Percentiles rank a stretch among this genome's conserved stretches.
These are phyloP conservation scores for Neoarius graeffei DNA, from an alignment of 2,113 vertebrate species.

Conservation along the genomic window DNA sequence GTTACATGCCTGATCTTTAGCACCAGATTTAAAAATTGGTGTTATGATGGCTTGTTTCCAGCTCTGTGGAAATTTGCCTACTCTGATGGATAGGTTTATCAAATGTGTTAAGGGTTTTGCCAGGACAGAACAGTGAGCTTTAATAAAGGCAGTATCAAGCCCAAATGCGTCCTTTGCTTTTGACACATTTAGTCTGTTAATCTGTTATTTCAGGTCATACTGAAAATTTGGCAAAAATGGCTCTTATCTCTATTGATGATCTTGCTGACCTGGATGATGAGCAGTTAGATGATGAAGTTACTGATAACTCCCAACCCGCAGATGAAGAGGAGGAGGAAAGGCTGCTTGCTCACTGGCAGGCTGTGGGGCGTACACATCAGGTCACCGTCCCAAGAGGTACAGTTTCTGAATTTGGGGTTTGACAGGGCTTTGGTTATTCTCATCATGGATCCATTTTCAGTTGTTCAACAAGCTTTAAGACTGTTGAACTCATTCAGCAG, in stretches of 20 bases:
- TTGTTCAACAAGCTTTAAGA: not conserved
- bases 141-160: too few relatives aligned
- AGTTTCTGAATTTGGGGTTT: not conserved
- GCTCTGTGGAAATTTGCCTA: too few relatives aligned
- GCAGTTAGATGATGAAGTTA: constrained; percentile 63
- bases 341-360: constrained; percentile 78
- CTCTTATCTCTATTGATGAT: constrained; percentile 80
- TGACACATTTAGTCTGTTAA: too few relatives aligned
- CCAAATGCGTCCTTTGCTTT: too few relatives aligned
- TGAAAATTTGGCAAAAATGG: constrained; percentile 66
- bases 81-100: too few relatives aligned
- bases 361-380: constrained; percentile 77
- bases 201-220: not conserved
- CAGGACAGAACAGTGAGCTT: too few relatives aligned
- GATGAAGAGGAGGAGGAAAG: constrained; percentile 57
- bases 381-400: constrained; percentile 79
- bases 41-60: too few relatives aligned
- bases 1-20: too few relatives aligned
- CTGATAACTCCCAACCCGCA: constrained; percentile 64
- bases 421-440: not conserved
- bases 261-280: constrained; percentile 76
- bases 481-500: not conserved
- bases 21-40: too few relatives aligned
- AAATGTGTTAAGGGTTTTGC: too few relatives aligned
- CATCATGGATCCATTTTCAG: not conserved